phyloP scores from a whole-genome alignment of 1,140 invertebrate genomes.

The Formica selysi region DNA sequence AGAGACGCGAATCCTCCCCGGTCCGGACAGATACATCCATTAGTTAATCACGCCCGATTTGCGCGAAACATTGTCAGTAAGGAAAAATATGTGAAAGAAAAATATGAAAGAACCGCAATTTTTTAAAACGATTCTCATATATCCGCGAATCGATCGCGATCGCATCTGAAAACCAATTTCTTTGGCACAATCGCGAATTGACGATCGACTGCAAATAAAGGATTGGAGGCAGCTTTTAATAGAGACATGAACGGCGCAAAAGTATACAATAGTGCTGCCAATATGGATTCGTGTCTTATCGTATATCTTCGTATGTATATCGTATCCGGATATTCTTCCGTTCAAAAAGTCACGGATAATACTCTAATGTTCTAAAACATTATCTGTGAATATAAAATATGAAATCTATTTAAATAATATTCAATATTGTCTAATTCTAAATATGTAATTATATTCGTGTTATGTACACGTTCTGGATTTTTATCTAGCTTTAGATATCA shows the following conservation, averaged over 20 bases:
- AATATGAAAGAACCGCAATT: neutral
- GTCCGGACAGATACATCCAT: neutral
- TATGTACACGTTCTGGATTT: neutral
- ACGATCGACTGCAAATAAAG: conserved; percentile 32
- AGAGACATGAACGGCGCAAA: conserved; percentile 8
- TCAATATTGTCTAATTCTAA: no score
- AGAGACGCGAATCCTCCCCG: neutral
- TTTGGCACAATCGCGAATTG: neutral
- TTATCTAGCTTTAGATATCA: neutral
- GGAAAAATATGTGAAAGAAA: neutral
- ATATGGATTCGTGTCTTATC: conserved; percentile 50
- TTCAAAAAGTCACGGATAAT: conserved; percentile 19
- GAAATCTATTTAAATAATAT: no score
- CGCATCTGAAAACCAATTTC: neutral
- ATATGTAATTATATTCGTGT: no score
- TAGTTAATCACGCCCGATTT: conserved; percentile 19
- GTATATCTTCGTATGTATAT: conserved; percentile 31
- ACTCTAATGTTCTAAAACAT: neutral
- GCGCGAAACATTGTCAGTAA: neutral
- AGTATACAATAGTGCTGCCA: conserved; percentile 19
- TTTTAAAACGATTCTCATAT: conserved; percentile 3
- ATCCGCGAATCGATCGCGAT: conserved; percentile 25
- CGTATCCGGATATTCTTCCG: neutral
- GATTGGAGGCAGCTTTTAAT: conserved; percentile 28
- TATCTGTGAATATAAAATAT: no score